Evolutionary conservation across 1,140 invertebrate species (phyloP).

Genomic region (Anastrepha obliqua): DNA sequence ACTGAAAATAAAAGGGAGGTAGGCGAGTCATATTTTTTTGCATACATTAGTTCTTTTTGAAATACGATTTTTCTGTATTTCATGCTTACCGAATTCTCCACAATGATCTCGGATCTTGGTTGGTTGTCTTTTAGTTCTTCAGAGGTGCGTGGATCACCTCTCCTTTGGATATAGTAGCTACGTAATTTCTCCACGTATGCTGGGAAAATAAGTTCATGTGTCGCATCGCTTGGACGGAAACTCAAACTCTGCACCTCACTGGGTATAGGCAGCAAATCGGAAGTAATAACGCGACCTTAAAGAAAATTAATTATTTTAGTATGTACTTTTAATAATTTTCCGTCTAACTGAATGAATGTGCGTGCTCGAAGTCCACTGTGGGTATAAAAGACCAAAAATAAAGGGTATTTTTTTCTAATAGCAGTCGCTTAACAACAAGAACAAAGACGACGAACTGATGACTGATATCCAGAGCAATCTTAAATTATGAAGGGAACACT

Average conservation of each 20-base stretch:
- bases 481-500: no score
- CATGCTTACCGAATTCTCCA: slow-evolving; percentile 56
- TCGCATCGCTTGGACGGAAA: neutral
- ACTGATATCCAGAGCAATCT: no score
- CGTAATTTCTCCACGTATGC: slow-evolving; percentile 55
- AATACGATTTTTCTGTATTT: no score
- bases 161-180: slow-evolving; percentile 67
- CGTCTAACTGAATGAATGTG: no score
- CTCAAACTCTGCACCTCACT: slow-evolving; percentile 36
- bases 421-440: no score
- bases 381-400: no score
- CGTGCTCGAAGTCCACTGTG: no score
- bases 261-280: slow-evolving; percentile 55
- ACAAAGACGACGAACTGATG: no score
- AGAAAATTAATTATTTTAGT: neutral
- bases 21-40: neutral
- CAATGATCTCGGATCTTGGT: slow-evolving; percentile 21
- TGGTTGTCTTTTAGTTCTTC: neutral
- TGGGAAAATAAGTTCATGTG: slow-evolving; percentile 57
- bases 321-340: no score
- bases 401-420: no score
- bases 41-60: no score
- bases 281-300: slow-evolving; percentile 36
- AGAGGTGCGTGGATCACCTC: slow-evolving; percentile 59
- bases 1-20: slow-evolving; percentile 43